These are phyloP conservation scores for Melanerpes aurifrons DNA, from an alignment of 2,113 vertebrate species.

Conservation along the genomic window DNA sequence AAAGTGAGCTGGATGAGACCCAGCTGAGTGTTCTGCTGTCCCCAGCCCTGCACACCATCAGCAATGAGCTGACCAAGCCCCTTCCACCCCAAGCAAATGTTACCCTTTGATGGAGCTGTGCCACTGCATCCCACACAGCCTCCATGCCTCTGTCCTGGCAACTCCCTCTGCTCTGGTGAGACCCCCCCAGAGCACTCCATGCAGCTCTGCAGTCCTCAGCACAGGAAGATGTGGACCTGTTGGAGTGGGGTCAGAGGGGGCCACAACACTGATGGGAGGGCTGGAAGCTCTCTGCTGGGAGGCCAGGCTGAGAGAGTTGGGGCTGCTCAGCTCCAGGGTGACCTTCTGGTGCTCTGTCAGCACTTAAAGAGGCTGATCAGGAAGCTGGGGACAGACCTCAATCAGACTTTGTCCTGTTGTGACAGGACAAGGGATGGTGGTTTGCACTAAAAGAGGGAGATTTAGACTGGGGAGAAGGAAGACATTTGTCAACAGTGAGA, in stretches of 20 bases:
- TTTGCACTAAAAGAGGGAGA: not conserved
- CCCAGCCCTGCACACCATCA: not conserved
- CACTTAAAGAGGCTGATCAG: not conserved
- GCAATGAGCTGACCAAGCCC: accelerated
- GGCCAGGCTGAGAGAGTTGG: not conserved
- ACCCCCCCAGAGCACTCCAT: not conserved
- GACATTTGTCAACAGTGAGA: not conserved
- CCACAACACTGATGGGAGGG: not conserved
- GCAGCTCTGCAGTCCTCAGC: not conserved
- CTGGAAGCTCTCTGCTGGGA: not conserved
- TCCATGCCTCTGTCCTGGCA: accelerated
- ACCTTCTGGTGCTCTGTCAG: not conserved
- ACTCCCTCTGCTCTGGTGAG: not conserved
- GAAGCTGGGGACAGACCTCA: not conserved
- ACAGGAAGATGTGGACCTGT: not conserved
- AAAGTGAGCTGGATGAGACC: not conserved
- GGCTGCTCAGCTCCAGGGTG: not conserved
- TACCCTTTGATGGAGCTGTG: not conserved
- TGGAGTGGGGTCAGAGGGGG: not conserved
- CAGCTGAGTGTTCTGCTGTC: not conserved
- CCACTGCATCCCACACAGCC: not conserved
- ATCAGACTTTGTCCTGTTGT: not conserved
- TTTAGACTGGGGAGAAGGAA: not conserved
- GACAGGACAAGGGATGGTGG: not conserved
- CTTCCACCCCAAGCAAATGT: accelerated